Evolutionary conservation across 2,888 invertebrate genomes (phyloP).

Genomic region (Adineta ricciae): DNA sequence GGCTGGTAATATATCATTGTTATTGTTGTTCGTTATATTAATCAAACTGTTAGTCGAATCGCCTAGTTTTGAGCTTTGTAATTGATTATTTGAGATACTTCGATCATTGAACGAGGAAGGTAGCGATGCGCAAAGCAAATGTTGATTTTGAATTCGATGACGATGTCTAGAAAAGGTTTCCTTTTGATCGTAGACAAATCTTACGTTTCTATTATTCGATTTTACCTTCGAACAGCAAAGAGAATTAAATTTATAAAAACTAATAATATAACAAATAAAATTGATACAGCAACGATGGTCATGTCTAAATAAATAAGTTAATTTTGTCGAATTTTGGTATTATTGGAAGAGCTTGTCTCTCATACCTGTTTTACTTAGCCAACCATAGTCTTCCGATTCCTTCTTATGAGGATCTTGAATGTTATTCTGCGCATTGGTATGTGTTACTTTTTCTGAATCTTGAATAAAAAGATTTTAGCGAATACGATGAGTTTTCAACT

Average conservation of each 20-base stretch:
- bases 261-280: constrained; percentile 24
- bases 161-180: background rate
- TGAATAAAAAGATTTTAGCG: too few relatives aligned
- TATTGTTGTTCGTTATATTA: constrained; percentile 20
- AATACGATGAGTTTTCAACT: too few relatives aligned
- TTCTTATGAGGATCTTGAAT: background rate
- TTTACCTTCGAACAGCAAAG: constrained; percentile 23
- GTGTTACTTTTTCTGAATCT: background rate
- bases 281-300: constrained; percentile 23
- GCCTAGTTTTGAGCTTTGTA: background rate
- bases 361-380: constrained; percentile 3
- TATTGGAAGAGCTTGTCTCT: background rate
- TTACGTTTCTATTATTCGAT: background rate
- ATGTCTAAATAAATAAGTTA: background rate
- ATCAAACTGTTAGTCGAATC: background rate
- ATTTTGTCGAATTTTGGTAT: background rate
- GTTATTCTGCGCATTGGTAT: too few relatives aligned
- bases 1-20: constrained; percentile 31
- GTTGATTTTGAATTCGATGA: background rate
- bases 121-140: background rate
- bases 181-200: background rate
- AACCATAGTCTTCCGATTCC: background rate
- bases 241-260: constrained; percentile 24
- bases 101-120: background rate
- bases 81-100: background rate